These are phyloP conservation scores for Neuroscelio doddi DNA, from an alignment of 2,888 invertebrate genomes.

Conservation along the genomic window DNA sequence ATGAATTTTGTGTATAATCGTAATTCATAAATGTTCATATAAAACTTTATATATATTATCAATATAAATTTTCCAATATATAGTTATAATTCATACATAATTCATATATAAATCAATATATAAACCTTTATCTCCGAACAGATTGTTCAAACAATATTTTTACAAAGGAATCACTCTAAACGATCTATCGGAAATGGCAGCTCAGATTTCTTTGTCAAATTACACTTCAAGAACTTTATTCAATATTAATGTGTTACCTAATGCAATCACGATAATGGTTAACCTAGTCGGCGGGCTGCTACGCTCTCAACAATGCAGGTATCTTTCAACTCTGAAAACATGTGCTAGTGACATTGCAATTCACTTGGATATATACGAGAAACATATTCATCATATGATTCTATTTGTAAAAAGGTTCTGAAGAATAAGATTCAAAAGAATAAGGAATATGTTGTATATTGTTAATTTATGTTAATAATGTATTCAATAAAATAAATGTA, in stretches of 20 bases:
- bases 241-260: slow-evolving; percentile 21
- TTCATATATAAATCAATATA: no score
- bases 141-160: no score
- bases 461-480: slow-evolving; percentile 6
- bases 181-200: slow-evolving; percentile 15
- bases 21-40: no score
- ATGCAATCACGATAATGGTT: slow-evolving; percentile 26
- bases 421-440: not conserved
- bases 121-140: no score
- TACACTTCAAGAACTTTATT: slow-evolving; percentile 17
- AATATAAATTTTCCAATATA: no score
- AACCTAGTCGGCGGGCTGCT: slow-evolving; percentile 17
- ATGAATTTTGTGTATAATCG: no score
- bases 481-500: not conserved
- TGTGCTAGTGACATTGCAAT: slow-evolving; percentile 24
- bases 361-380: slow-evolving; percentile 11
- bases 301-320: slow-evolving; percentile 13
- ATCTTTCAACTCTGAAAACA: slow-evolving; percentile 6
- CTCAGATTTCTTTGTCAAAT: slow-evolving; percentile 23
- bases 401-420: slow-evolving; percentile 7
- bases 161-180: no score
- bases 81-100: no score
- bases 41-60: no score
- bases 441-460: not conserved
- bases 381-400: slow-evolving; percentile 18